These are phyloP conservation scores for Polyergus mexicanus DNA, from an alignment of 1,140 invertebrate species.

Conservation along the genomic window DNA sequence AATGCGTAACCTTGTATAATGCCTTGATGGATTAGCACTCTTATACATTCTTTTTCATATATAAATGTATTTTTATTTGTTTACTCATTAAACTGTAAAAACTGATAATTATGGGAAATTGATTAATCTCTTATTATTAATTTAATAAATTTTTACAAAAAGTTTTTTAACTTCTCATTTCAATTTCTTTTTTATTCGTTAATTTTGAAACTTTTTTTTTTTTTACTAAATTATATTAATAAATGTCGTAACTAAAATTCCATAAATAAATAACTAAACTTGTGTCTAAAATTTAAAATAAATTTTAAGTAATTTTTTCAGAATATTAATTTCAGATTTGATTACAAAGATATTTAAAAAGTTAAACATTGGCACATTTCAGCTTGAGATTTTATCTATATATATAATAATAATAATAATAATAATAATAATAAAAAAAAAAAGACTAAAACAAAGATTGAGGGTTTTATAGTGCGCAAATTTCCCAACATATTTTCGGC, in stretches of 20 bases:
- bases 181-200: not conserved
- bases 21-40: too few species aligned
- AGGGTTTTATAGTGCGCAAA: not conserved
- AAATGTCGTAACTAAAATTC: not conserved
- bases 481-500: not conserved
- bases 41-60: not conserved
- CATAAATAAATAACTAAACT: not conserved
- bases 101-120: not conserved
- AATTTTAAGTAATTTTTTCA: not conserved
- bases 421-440: too few species aligned
- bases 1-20: not conserved
- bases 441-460: not conserved
- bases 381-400: not conserved
- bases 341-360: not conserved
- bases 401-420: too few species aligned
- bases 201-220: not conserved
- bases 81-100: not conserved
- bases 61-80: not conserved
- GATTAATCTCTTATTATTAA: not conserved
- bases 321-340: not conserved
- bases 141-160: not conserved
- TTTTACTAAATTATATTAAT: not conserved
- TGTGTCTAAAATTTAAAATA: not conserved
- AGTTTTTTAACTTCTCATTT: not conserved
- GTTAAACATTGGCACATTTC: not conserved